A percentile compares a stretch with the other conserved stretches of the same genome.
Conservation (phyloP, 53 echinoderm and acorn worm genomes). For the Apostichopus leukothele region DNA sequence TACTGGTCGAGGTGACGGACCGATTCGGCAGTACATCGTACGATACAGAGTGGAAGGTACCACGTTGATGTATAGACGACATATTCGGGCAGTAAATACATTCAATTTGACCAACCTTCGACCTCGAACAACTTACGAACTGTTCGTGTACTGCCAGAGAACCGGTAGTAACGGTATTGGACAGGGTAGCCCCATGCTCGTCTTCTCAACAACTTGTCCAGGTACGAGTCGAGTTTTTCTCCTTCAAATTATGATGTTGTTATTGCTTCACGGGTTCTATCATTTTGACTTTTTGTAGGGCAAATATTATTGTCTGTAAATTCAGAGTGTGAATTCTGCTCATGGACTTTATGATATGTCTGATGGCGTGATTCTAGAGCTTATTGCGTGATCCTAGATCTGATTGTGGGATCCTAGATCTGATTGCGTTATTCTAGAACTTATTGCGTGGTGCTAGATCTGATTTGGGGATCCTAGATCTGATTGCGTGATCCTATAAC, state of each 20-base stretch:
- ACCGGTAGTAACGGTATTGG: conserved; percentile 62
- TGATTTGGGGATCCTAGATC: too few relatives aligned
- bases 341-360: too few relatives aligned
- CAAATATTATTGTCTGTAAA: too few relatives aligned
- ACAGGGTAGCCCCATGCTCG: conserved; percentile 37
- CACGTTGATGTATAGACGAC: neutral
- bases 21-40: conserved; percentile 59
- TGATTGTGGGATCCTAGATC: too few relatives aligned
- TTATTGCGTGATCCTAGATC: too few relatives aligned
- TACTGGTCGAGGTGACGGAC: conserved; percentile 60
- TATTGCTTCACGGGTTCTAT: too few relatives aligned
- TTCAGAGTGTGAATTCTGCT: too few relatives aligned
- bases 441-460: too few relatives aligned
- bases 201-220: conserved; percentile 55
- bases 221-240: neutral
- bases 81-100: neutral
- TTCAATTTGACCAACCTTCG: conserved; percentile 52
- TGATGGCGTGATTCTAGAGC: too few relatives aligned
- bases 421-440: too few relatives aligned
- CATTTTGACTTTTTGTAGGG: too few relatives aligned
- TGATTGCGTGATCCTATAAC: too few relatives aligned
- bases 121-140: conserved; percentile 57
- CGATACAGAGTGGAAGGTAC: conserved; percentile 47
- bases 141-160: conserved; percentile 59
- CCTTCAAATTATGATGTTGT: neutral